Conservation (phyloP, 2,888 invertebrate species). For the Phalera bucephala region DNA sequence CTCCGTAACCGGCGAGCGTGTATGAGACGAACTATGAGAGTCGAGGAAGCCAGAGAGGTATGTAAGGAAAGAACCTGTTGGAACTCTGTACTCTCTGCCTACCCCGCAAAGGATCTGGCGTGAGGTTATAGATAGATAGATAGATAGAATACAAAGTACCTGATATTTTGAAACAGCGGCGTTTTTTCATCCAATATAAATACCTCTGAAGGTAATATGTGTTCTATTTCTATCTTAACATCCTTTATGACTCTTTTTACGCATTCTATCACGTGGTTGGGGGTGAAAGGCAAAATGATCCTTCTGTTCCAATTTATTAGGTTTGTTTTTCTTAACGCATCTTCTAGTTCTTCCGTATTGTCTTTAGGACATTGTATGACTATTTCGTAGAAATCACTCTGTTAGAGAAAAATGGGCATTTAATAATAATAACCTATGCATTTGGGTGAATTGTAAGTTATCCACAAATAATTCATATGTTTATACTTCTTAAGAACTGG, state of each 20-base stretch:
- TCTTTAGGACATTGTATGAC: slow-evolving; percentile 45
- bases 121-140: too few relatives aligned
- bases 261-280: slow-evolving; percentile 35
- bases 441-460: too few relatives aligned
- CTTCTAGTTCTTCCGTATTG: slow-evolving; percentile 41
- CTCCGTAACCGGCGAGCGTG: too few relatives aligned
- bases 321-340: slow-evolving; percentile 45
- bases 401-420: slow-evolving; percentile 24
- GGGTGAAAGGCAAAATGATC: slow-evolving; percentile 36
- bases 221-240: slow-evolving; percentile 21
- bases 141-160: slow-evolving; percentile 35
- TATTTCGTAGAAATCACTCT: slow-evolving; percentile 47
- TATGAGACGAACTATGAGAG: too few relatives aligned
- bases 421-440: too few relatives aligned
- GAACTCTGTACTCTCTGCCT: too few relatives aligned
- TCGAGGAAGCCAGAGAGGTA: too few relatives aligned
- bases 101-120: too few relatives aligned
- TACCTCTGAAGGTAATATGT: slow-evolving; percentile 19
- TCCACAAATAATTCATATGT: too few relatives aligned
- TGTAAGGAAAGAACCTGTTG: too few relatives aligned
- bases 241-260: slow-evolving; percentile 26
- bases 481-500: too few relatives aligned
- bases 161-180: slow-evolving; percentile 28
- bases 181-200: slow-evolving; percentile 36
- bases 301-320: slow-evolving; percentile 46